These are phyloP conservation scores for Proisotoma minuta DNA, from an alignment of 2,888 invertebrate species.

Conservation along the genomic window DNA sequence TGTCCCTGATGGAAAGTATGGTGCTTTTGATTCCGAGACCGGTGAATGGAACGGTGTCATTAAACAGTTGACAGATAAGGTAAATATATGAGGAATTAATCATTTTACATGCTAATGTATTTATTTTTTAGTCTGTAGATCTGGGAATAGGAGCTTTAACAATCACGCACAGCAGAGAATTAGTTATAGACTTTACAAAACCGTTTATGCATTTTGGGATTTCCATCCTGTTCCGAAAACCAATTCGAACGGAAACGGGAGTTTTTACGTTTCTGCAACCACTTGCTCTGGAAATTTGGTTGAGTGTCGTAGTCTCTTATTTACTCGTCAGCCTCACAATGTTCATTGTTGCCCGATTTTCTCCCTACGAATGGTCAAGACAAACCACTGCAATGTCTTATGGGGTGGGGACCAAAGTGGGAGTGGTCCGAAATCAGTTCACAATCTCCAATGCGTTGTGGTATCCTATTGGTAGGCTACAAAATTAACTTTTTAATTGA, in stretches of 20 bases:
- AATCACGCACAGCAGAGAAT: conserved; percentile 79
- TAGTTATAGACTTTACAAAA: conserved; percentile 94
- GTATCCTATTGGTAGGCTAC: conserved; percentile 71
- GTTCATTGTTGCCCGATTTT: conserved; percentile 93
- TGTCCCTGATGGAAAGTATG: conserved; percentile 84
- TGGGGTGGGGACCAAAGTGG: conserved; percentile 61
- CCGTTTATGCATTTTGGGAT: conserved; percentile 97
- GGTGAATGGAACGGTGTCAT: conserved; percentile 89
- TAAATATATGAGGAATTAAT: conserved; percentile 12
- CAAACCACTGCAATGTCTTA: conserved; percentile 57
- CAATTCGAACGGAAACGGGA: conserved; percentile 59
- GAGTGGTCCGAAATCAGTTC: conserved; percentile 80
- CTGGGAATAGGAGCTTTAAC: conserved; percentile 96
- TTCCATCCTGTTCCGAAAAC: conserved; percentile 76
- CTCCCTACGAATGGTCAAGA: conserved; percentile 81
- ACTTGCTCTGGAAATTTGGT: conserved; percentile 92
- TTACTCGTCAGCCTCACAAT: conserved; percentile 59
- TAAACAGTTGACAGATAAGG: conserved; percentile 63
- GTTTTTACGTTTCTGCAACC: conserved; percentile 95
- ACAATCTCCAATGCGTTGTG: conserved; percentile 93
- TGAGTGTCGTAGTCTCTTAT: conserved; percentile 69
- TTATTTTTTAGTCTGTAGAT: conserved; percentile 68
- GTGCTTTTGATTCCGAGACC: conserved; percentile 77
- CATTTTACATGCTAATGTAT: conserved; percentile 9
- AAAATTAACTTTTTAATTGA: background rate